Percentiles rank a stretch among this genome's conserved stretches.
Evolutionary conservation across 2,113 vertebrate genomes (phyloP).

Genomic region (Bettongia penicillata): DNA sequence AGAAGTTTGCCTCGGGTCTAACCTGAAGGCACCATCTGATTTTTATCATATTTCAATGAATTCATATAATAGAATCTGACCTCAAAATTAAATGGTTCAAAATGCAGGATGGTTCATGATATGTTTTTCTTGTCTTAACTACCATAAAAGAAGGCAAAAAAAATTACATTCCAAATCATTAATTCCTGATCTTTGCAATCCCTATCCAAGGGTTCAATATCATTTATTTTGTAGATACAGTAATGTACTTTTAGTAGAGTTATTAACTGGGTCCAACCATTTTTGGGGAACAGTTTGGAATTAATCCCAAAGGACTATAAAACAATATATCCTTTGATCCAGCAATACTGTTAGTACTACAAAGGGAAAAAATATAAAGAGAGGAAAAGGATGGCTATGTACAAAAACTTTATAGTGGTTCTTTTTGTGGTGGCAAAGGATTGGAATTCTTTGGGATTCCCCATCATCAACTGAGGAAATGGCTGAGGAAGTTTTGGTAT

Average conservation of each 20-base stretch:
- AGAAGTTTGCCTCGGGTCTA: not conserved
- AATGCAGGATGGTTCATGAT: not conserved
- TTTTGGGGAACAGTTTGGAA: fast-evolving
- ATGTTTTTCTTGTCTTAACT: not conserved
- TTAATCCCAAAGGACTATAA: not conserved
- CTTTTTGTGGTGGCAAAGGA: not conserved
- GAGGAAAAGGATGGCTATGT: not conserved
- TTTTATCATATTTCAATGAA: not conserved
- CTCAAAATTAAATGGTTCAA: not conserved
- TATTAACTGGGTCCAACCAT: fast-evolving
- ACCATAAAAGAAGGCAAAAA: not conserved
- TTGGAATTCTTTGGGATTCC: too few species aligned
- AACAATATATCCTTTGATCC: not conserved
- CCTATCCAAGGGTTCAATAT: not conserved
- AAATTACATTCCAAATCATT: fast-evolving
- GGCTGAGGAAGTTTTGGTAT: not conserved
- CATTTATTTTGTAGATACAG: not conserved
- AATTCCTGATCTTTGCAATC: not conserved
- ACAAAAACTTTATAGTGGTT: not conserved
- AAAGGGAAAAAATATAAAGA: not conserved
- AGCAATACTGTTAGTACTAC: not conserved
- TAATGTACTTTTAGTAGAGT: not conserved
- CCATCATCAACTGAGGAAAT: not conserved
- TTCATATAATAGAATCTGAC: fast-evolving
- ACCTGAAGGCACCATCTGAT: not conserved